A percentile compares a stretch with the other conserved stretches of the same genome.
These are phyloP conservation scores for Sinelater perroti DNA, from an alignment of 2,888 invertebrate species.

Conservation along the genomic window DNA sequence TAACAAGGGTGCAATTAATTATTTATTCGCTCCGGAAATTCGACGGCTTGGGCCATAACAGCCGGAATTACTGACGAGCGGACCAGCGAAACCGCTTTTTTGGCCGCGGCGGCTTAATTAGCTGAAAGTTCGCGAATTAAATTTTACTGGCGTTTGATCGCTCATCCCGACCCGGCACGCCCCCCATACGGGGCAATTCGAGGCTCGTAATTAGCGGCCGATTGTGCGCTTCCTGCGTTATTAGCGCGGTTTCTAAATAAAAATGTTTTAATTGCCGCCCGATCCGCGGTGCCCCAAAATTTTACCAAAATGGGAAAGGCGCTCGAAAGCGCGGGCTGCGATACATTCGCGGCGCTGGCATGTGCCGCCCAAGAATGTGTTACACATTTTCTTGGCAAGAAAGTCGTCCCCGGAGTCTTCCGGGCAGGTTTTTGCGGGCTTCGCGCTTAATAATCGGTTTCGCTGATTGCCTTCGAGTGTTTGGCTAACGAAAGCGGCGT, in stretches of 20 bases:
- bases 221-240: slow-evolving; percentile 2
- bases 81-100: too few relatives aligned
- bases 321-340: slow-evolving; percentile 13
- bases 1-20: too few relatives aligned
- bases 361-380: slow-evolving; percentile 38
- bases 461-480: slow-evolving; percentile 16
- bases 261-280: slow-evolving; percentile 12
- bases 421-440: slow-evolving; percentile 31
- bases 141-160: slow-evolving; percentile 8
- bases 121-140: slow-evolving; percentile 16
- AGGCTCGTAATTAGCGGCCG: not conserved
- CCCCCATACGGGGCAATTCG: slow-evolving; percentile 5
- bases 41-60: too few relatives aligned
- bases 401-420: slow-evolving; percentile 37
- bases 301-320: slow-evolving; percentile 24
- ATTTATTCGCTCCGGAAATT: too few relatives aligned
- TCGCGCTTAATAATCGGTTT: slow-evolving; percentile 26
- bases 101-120: slow-evolving; percentile 12
- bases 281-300: slow-evolving; percentile 8
- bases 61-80: too few relatives aligned
- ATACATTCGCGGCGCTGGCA: slow-evolving; percentile 10
- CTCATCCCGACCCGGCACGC: slow-evolving; percentile 1
- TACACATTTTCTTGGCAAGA: slow-evolving; percentile 40
- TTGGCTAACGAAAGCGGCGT: slow-evolving; percentile 22
- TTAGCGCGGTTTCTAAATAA: slow-evolving; percentile 10